phyloP scores from a whole-genome alignment of 1,140 invertebrate genomes.

The Augochlora pura region DNA sequence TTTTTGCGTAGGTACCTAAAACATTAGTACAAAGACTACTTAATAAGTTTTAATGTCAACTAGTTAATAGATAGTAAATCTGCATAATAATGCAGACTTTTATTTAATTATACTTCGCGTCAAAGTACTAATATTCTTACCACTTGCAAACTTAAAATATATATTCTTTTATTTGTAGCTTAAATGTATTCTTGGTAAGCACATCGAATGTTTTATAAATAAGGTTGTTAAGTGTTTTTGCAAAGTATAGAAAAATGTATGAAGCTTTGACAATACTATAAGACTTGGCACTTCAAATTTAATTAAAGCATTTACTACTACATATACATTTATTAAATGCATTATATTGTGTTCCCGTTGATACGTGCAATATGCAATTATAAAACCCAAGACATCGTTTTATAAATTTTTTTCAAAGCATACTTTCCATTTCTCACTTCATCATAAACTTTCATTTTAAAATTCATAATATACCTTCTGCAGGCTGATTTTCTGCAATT shows the following conservation, averaged over 20 bases:
- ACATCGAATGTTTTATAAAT: no score
- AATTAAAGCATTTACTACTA: constrained; percentile 26
- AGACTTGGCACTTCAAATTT: not conserved
- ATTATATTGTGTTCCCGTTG: no score
- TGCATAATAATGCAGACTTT: not conserved
- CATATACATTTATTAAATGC: no score
- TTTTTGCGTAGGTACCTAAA: not conserved
- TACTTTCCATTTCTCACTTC: no score
- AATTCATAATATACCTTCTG: constrained; percentile 32
- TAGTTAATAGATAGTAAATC: not conserved
- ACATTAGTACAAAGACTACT: not conserved
- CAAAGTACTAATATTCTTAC: no score
- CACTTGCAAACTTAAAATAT: not conserved
- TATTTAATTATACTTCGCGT: no score
- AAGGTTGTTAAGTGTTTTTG: no score
- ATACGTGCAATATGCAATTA: no score
- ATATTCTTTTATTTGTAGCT: not conserved
- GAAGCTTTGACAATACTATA: constrained; percentile 2
- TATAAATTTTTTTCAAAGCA: no score
- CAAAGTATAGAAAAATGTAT: no score
- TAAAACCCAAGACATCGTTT: no score
- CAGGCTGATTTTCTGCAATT: constrained; percentile 59
- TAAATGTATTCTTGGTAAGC: not conserved
- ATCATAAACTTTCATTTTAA: no score
- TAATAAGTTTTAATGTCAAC: not conserved